These are phyloP conservation scores for Halisarca cf. caerulea DNA, from an alignment of 37 sponge, comb jelly and placozoan species.

Conservation along the genomic window DNA sequence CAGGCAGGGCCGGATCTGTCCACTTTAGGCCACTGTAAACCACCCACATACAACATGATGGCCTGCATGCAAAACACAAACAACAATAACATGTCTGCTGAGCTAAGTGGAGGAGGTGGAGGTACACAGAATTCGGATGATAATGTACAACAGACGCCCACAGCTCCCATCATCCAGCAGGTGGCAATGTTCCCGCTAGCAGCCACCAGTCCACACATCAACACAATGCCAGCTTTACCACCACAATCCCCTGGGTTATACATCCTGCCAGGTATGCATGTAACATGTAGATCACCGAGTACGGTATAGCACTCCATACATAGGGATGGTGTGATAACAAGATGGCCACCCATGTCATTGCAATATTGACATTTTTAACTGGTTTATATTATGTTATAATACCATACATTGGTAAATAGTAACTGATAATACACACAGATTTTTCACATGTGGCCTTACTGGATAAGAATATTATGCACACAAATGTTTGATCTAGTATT, in stretches of 20 bases:
- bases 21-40: not conserved
- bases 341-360: too few relatives aligned
- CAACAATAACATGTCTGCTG: conserved; percentile 8
- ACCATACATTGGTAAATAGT: too few relatives aligned
- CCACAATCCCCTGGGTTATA: conserved; percentile 1
- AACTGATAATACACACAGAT: too few relatives aligned
- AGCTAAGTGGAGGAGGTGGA: not conserved
- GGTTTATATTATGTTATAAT: too few relatives aligned
- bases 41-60: not conserved
- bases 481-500: too few relatives aligned
- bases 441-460: too few relatives aligned
- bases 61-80: conserved; percentile 20
- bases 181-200: conserved; percentile 16
- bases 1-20: not conserved
- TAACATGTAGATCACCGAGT: too few relatives aligned
- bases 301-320: too few relatives aligned
- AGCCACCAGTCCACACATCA: conserved; percentile 6
- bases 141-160: not conserved
- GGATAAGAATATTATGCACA: too few relatives aligned
- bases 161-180: not conserved
- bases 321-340: too few relatives aligned
- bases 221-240: not conserved
- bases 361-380: too few relatives aligned
- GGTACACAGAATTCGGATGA: not conserved
- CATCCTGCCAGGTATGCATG: not conserved